Percentiles rank a stretch among this genome's conserved stretches.
phyloP scores from a whole-genome alignment of 2,888 invertebrate genomes.

The Archaeoteleia sp. region DNA sequence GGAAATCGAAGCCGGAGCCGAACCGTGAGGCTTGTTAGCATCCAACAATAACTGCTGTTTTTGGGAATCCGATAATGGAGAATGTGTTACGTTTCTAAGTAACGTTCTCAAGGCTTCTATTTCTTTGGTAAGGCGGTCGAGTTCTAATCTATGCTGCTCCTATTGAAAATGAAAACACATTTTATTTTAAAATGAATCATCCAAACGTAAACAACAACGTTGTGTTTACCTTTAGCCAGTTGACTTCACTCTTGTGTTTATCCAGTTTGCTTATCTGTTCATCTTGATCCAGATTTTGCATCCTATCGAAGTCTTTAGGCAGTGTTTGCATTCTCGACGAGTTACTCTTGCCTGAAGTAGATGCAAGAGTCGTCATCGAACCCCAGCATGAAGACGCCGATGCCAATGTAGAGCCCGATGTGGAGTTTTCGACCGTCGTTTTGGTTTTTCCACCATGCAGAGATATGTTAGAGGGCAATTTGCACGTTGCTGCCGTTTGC shows the following conservation, averaged over 20 bases:
- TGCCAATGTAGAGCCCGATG: constrained; percentile 43
- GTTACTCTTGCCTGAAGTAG: constrained; percentile 68
- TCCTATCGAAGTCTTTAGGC: constrained; percentile 69
- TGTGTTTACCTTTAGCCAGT: constrained; percentile 68
- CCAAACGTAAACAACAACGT: too few relatives aligned
- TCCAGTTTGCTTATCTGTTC: constrained; percentile 78
- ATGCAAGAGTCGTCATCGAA: constrained; percentile 30
- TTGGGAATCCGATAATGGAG: constrained; percentile 88
- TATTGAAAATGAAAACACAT: constrained; percentile 64
- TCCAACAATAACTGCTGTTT: constrained; percentile 87
- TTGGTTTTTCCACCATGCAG: constrained; percentile 81
- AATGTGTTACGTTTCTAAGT: constrained; percentile 86
- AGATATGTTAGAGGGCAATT: constrained; percentile 78
- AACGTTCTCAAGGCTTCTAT: constrained; percentile 85
- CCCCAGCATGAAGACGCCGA: constrained; percentile 51
- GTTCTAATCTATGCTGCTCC: constrained; percentile 79
- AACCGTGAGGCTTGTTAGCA: constrained; percentile 83
- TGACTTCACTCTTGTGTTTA: constrained; percentile 69
- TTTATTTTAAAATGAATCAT: too few relatives aligned
- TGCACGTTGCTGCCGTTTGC: constrained; percentile 64
- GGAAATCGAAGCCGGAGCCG: constrained; percentile 83
- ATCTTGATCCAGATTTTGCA: constrained; percentile 82
- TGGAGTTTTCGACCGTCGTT: constrained; percentile 75
- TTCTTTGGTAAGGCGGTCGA: constrained; percentile 84
- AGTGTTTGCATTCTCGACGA: constrained; percentile 64